Evolutionary conservation across 2,888 invertebrate species (phyloP).

Genomic region (Hofmannophila pseudospretella): DNA sequence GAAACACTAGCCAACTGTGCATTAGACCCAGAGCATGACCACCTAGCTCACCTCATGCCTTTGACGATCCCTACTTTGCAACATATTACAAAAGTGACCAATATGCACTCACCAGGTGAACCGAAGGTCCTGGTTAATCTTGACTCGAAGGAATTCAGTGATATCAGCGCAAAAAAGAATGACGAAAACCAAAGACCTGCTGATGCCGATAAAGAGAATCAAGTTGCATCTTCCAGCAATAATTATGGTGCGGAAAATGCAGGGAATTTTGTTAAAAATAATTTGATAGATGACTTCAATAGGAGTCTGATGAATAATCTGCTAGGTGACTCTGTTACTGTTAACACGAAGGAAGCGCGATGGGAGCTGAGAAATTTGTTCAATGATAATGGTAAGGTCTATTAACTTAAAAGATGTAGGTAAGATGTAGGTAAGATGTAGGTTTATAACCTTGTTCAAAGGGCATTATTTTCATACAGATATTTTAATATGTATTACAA

Average conservation of each 20-base stretch:
- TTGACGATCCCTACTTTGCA: constrained; percentile 62
- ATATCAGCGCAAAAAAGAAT: constrained; percentile 47
- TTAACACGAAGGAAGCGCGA: constrained; percentile 84
- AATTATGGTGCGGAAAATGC: constrained; percentile 44
- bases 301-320: constrained; percentile 71
- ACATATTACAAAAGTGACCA: constrained; percentile 66
- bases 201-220: constrained; percentile 52
- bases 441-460: too few relatives aligned
- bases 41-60: constrained; percentile 66
- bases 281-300: constrained; percentile 69
- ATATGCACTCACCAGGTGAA: constrained; percentile 71
- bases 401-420: too few relatives aligned
- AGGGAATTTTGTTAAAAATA: constrained; percentile 53
- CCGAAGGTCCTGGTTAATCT: constrained; percentile 67
- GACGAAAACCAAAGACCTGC: constrained; percentile 44
- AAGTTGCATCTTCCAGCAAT: constrained; percentile 30
- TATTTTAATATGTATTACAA: too few relatives aligned
- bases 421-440: too few relatives aligned
- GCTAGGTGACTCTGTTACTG: constrained; percentile 79
- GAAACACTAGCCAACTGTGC: constrained; percentile 73
- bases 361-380: constrained; percentile 81
- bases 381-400: constrained; percentile 66
- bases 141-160: constrained; percentile 69
- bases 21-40: constrained; percentile 64
- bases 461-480: too few relatives aligned